These are phyloP conservation scores for Hypena proboscidalis DNA, from an alignment of 2,888 invertebrate genomes.

Conservation along the genomic window DNA sequence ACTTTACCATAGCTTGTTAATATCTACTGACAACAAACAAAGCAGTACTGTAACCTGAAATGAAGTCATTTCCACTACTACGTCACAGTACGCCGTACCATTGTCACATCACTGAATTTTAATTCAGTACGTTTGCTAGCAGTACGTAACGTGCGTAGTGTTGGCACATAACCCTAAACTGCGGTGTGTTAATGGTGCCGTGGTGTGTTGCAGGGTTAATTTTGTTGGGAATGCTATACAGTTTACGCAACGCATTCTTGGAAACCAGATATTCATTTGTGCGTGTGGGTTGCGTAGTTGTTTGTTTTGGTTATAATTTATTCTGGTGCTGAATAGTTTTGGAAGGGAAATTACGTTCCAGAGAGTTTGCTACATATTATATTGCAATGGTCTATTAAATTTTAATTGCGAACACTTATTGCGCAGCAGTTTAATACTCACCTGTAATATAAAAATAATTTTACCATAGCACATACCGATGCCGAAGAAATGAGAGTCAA, in stretches of 20 bases:
- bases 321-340: neutral
- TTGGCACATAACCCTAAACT: conserved; percentile 40
- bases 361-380: too few relatives aligned
- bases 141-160: conserved; percentile 21
- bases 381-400: too few relatives aligned
- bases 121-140: conserved; percentile 19
- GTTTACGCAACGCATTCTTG: conserved; percentile 12
- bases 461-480: too few relatives aligned
- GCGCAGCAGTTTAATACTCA: too few relatives aligned
- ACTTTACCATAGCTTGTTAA: too few relatives aligned
- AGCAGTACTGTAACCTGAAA: too few relatives aligned
- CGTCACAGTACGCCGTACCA: conserved; percentile 16
- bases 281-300: neutral
- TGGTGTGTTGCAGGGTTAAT: conserved; percentile 42
- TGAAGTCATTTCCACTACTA: conserved; percentile 15
- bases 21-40: too few relatives aligned
- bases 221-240: conserved; percentile 29
- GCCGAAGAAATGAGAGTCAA: too few relatives aligned
- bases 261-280: conserved; percentile 4
- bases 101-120: conserved; percentile 32
- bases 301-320: conserved; percentile 1
- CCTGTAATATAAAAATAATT: too few relatives aligned
- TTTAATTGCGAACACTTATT: too few relatives aligned
- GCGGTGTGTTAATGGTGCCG: conserved; percentile 45
- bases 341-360: neutral